Conservation (phyloP, 2,113 vertebrate species). For the Spermophilus dauricus region DNA sequence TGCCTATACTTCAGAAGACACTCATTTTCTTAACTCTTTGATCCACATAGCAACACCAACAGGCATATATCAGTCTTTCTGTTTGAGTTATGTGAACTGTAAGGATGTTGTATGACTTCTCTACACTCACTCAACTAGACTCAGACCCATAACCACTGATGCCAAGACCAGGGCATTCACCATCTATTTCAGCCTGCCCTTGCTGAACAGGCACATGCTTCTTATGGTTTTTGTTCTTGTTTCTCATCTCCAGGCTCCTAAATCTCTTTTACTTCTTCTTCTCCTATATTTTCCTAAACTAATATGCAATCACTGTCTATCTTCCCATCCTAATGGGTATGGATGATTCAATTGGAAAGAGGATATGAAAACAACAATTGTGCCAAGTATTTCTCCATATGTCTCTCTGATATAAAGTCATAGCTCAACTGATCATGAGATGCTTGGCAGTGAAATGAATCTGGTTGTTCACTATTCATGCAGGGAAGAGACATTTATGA, state of each 20-base stretch:
- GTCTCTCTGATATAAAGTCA: neutral
- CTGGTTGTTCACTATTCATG: neutral
- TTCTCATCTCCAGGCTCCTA: neutral
- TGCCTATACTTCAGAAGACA: neutral
- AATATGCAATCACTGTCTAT: neutral
- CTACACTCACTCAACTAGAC: neutral
- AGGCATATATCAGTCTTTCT: neutral
- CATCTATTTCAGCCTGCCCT: neutral
- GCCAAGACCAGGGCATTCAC: neutral
- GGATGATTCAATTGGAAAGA: neutral
- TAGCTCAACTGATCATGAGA: neutral
- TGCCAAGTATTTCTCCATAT: neutral
- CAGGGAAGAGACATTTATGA: neutral
- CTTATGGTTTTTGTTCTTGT: neutral
- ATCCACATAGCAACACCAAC: neutral
- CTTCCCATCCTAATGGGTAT: neutral
- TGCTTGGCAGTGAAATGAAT: neutral
- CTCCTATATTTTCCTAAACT: neutral
- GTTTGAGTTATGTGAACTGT: neutral
- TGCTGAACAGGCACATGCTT: neutral
- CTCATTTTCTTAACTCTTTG: neutral
- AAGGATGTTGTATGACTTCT: neutral
- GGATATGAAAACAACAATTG: neutral
- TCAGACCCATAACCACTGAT: neutral
- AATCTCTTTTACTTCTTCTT: neutral